Conservation (phyloP, 2,888 invertebrate species). For the Auanema sp. region DNA sequence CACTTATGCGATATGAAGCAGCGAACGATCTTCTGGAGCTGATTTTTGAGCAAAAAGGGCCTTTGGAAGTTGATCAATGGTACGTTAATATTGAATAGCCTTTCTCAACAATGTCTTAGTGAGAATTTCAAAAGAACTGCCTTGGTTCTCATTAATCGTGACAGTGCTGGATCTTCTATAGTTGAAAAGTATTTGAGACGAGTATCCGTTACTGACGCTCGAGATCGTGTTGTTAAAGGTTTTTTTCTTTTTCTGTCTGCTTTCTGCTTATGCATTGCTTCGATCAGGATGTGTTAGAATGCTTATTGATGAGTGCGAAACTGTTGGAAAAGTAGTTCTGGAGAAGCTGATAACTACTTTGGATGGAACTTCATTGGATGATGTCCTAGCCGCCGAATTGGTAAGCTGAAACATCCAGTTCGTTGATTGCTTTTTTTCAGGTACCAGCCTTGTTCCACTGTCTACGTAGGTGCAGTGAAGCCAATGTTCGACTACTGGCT, state of each 20-base stretch:
- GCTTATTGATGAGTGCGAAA: constrained; percentile 21
- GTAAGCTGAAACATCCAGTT: background rate
- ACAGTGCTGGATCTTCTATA: background rate
- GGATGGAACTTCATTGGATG: constrained; percentile 14
- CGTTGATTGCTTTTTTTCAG: constrained; percentile 6
- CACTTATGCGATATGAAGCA: constrained; percentile 13
- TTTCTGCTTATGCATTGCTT: background rate
- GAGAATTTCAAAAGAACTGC: constrained; percentile 19
- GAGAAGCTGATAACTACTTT: constrained; percentile 14
- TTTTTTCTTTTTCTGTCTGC: background rate
- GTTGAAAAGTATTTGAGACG: constrained; percentile 9
- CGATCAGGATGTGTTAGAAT: constrained; percentile 13
- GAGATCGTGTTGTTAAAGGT: constrained; percentile 7
- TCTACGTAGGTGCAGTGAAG: constrained; percentile 15
- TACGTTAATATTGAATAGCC: background rate
- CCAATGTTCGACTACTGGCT: constrained; percentile 14
- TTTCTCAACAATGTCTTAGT: constrained; percentile 12
- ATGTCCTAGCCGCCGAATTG: constrained; percentile 8
- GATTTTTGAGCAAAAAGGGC: constrained; percentile 12
- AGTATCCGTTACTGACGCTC: background rate
- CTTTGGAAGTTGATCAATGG: constrained; percentile 4
- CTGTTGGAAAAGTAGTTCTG: constrained; percentile 22
- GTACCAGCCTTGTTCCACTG: constrained; percentile 17
- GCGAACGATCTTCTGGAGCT: constrained; percentile 12
- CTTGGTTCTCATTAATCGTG: constrained; percentile 1